Base-by-base conservation (phyloP, 2,888 invertebrate species). In the Polymixis flavicincta region DNA sequence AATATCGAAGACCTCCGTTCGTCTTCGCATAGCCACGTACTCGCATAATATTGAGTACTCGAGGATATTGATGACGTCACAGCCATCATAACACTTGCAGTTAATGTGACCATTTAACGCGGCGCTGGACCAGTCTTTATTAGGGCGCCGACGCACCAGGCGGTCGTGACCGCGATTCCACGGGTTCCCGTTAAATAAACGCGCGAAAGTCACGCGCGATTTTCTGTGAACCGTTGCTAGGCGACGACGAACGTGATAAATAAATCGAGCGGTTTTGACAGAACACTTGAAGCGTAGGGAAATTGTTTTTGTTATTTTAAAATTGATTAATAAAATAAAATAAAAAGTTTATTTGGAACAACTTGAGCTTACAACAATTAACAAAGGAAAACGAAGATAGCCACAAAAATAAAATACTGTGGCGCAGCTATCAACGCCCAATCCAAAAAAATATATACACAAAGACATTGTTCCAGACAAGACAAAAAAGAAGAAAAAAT, bases 61-160 rank as follows among this genome's bases (percentile, higher is more conserved):
- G 25, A 71, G 74, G 73, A 70, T 64, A 83, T 63, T 22, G 71
- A 80, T 92, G 92, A 92, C 90, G 92, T 92, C 92, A 92, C 76
- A 78, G 76, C 65, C 54, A 87, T 89, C 87, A 89, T 88, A 89
- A 86, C 84, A 87, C 87, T 89, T 86, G 88, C 85, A 88, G 84
- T 87, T 90, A 92, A 92, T 92, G 85, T 87, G 89, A 84, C 88
- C 90, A 91, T 92, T 93, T 90, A 92, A 83, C 86, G 86, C 88
- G 80, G 71, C 83, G 77, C 82, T 84, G 87, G 85, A 86, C 87
- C 80, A 85, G 80, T 83, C 85, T 88, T 87, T 88, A 82, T 89
- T 89, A 89, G 86, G 91, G 78, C 80, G 72, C 76, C 68, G 83
- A 70, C 86, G 80, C 89, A 91, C 88, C 63, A 75, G 84, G 81